phyloP scores from a whole-genome alignment of 1,140 invertebrate genomes.

The Ylistrum balloti region DNA sequence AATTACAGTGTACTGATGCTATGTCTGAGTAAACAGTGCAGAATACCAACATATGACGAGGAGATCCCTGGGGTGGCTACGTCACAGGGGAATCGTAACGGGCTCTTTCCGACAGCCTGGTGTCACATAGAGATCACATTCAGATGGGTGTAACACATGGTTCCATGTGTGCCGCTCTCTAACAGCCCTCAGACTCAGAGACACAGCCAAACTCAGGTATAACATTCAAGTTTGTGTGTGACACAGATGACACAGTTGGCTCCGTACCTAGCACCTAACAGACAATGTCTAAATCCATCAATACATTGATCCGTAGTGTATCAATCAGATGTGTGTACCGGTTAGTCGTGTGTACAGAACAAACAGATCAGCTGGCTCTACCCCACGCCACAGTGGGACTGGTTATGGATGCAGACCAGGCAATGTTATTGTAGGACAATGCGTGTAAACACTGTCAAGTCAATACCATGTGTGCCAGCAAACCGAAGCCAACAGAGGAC shows the following conservation, averaged over 20 bases:
- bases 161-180: neutral
- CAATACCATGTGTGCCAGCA: neutral
- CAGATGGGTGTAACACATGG: neutral
- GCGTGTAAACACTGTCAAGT: conserved; percentile 30
- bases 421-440: neutral
- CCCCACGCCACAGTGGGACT: neutral
- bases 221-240: neutral
- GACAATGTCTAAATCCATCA: neutral
- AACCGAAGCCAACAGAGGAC: conserved; percentile 8
- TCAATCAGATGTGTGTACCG: neutral
- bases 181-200: neutral
- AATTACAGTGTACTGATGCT: neutral
- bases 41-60: neutral
- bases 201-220: neutral
- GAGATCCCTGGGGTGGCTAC: neutral
- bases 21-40: neutral
- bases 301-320: neutral
- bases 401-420: neutral
- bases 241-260: neutral
- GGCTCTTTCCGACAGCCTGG: neutral
- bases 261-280: neutral
- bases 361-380: conserved; percentile 15
- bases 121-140: neutral
- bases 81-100: neutral
- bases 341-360: neutral